Percentiles rank a stretch among this genome's conserved stretches.
Conservation (phyloP, 2,797 vertebrate genomes). For the Leontocebus nigricollis region DNA sequence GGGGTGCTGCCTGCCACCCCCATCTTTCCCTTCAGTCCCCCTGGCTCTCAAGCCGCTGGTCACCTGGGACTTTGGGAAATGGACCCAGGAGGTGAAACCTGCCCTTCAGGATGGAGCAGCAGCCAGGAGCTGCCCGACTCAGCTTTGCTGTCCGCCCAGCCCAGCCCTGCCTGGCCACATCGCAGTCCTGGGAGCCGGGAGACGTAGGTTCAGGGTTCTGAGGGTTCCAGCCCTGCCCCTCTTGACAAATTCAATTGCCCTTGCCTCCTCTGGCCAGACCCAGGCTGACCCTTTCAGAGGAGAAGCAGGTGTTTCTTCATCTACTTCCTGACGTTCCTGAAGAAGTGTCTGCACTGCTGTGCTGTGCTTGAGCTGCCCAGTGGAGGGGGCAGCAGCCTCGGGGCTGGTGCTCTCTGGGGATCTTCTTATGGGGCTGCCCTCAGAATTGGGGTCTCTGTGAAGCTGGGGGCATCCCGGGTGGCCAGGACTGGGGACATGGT, state of each 20-base stretch:
- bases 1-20: too few relatives aligned
- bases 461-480: fast-evolving
- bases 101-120: not conserved
- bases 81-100: too few relatives aligned
- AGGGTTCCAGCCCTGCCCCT: not conserved
- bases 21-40: too few relatives aligned
- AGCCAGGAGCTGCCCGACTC: not conserved
- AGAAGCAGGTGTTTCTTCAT: not conserved
- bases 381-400: not conserved
- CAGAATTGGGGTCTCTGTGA: not conserved
- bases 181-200: not conserved
- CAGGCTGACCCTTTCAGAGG: not conserved
- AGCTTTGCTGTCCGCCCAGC: too few relatives aligned
- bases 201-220: not conserved
- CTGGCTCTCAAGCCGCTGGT: too few relatives aligned
- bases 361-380: not conserved
- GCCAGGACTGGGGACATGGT: not conserved
- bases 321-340: too few relatives aligned
- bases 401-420: not conserved
- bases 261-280: not conserved
- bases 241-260: too few relatives aligned
- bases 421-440: not conserved
- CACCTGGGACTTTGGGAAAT: too few relatives aligned
- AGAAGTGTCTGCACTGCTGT: too few relatives aligned
- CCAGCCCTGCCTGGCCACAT: not conserved